Base-by-base conservation (phyloP, 2,888 invertebrate species). In the Plusia festucae region DNA sequence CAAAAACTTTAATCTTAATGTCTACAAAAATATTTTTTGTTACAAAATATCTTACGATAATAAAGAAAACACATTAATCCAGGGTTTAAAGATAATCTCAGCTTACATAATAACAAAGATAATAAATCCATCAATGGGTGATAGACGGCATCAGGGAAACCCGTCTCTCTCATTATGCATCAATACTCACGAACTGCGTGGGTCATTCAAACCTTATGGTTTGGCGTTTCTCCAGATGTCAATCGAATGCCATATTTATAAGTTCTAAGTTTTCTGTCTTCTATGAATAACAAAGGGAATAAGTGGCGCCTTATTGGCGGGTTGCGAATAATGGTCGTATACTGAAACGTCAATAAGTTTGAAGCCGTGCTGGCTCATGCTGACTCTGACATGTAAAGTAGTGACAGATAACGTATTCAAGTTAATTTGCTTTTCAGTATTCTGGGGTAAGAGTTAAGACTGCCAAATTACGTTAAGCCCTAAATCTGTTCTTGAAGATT, bases 181-280 rank as follows among this genome's bases (percentile, higher is more conserved):
- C 68, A 62, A 59, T 34, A 8, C 15, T 62, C 71, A 75, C 76
- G 71, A 34, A 8, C 16, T 62, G 79, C 71, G 71, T 58, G 65
- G 24, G 13, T 27, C 60, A 65, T 70, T 69, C 64, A 63, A 64
- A 46, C 60, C 49, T 49, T 18, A 78, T 30, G 51, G 63, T 64
- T 71, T 78, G 78, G 78, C 78, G 49, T 49, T 59, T 61, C 56
- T 71, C 82, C 78, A 78, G 68, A 54, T 65, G 64, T 54, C 75
- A 65, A 74, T 70, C 49, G 61, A 52, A 54, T 51, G 56, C 68
- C 56, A 59, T 65, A 64, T 70, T 78, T 79, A 68, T 78, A 78
- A 81, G 46, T 46, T 46, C 46, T 81, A 58, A 65, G 65, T 78
- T 81, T 82, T 62, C 49, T 34, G 68, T 71, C 71, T 58, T 60